Conservation (phyloP, 2,113 vertebrate genomes). For the Ophthalmolycus amberensis region DNA sequence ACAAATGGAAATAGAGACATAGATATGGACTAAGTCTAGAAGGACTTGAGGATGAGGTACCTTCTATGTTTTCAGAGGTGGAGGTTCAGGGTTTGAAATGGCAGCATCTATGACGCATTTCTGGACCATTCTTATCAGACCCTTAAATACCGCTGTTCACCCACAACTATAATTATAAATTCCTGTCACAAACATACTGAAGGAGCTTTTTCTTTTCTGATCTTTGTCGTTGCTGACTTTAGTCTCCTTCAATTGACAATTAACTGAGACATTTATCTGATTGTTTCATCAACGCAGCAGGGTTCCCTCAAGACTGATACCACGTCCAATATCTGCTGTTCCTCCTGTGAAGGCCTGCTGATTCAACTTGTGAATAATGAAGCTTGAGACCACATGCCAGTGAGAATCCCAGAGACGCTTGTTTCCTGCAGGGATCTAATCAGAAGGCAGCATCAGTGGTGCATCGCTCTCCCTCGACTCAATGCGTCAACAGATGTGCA, state of each 20-base stretch:
- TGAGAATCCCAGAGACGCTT: constrained; percentile 31
- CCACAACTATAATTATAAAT: neutral
- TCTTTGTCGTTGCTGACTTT: neutral
- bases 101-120: neutral
- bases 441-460: constrained; percentile 45
- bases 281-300: constrained; percentile 13
- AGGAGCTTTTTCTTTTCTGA: neutral
- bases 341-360: constrained; percentile 16
- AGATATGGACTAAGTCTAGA: neutral
- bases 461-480: constrained; percentile 46
- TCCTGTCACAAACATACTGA: neutral
- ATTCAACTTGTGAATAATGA: constrained; percentile 40
- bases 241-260: neutral
- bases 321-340: constrained; percentile 5
- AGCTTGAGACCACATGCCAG: constrained; percentile 36
- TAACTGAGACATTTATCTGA: neutral
- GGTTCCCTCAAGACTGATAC: neutral
- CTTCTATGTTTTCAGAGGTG: neutral
- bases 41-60: too few species aligned
- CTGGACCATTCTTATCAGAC: neutral
- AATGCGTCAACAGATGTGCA: constrained; percentile 58
- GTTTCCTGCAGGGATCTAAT: constrained; percentile 67
- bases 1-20: neutral
- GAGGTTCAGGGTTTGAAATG: neutral
- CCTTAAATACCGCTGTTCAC: neutral